phyloP scores from a whole-genome alignment of 1,140 invertebrate genomes.

The Laupala kohalensis region DNA sequence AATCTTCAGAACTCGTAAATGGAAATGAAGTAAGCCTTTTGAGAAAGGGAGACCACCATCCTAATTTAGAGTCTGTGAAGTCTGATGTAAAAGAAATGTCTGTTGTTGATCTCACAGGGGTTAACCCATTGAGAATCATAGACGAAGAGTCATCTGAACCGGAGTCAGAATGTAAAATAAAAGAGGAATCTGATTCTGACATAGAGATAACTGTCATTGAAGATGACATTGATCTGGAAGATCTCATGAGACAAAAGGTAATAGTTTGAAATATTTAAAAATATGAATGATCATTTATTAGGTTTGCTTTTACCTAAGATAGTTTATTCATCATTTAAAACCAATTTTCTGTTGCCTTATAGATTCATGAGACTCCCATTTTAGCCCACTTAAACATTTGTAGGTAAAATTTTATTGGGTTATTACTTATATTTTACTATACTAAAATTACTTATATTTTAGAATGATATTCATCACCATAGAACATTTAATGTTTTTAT shows the following conservation, averaged over 20 bases:
- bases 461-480: too few relatives aligned
- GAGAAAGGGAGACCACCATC: background rate
- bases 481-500: too few relatives aligned
- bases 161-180: constrained; percentile 10
- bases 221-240: constrained; percentile 75
- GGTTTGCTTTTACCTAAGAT: too few relatives aligned
- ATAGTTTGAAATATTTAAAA: too few relatives aligned
- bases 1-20: background rate
- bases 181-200: constrained; percentile 59
- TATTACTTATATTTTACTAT: too few relatives aligned
- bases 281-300: too few relatives aligned
- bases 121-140: background rate
- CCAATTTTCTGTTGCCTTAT: too few relatives aligned
- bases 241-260: constrained; percentile 78
- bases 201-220: constrained; percentile 62
- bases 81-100: background rate
- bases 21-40: background rate
- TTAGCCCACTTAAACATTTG: too few relatives aligned
- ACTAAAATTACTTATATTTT: too few relatives aligned
- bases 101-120: background rate
- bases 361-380: too few relatives aligned
- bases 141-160: constrained; percentile 11
- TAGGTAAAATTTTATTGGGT: too few relatives aligned
- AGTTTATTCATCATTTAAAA: too few relatives aligned
- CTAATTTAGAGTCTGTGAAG: background rate